Percentiles rank a stretch among this genome's conserved stretches.
These are phyloP conservation scores for Elephas maximus DNA, from an alignment of 2,113 vertebrate genomes.

Conservation along the genomic window DNA sequence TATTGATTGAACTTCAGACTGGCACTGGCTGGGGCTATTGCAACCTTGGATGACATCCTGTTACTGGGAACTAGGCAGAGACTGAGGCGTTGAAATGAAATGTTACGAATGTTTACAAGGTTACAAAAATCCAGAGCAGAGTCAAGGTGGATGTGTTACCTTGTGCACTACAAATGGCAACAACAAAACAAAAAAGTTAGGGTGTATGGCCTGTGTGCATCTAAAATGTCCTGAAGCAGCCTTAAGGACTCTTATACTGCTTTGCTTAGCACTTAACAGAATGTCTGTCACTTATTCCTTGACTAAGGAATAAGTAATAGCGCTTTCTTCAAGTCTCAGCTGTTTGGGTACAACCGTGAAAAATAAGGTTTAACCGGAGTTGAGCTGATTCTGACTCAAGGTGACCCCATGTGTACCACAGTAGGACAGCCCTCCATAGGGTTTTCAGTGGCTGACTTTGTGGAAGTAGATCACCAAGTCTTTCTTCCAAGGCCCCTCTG, in stretches of 20 bases:
- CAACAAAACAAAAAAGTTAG: background rate
- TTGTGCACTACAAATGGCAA: background rate
- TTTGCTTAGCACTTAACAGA: background rate
- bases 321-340: background rate
- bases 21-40: background rate
- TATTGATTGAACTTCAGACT: slow-evolving; percentile 21
- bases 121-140: background rate
- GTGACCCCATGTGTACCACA: background rate
- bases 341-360: background rate
- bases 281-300: background rate
- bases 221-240: background rate
- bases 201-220: background rate
- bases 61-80: background rate
- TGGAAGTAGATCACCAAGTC: background rate
- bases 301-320: background rate
- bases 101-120: background rate
- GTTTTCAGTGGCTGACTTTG: background rate
- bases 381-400: background rate
- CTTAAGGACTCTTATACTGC: background rate
- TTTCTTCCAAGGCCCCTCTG: background rate
- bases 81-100: slow-evolving; percentile 5
- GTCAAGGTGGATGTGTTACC: background rate
- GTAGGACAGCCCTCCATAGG: background rate
- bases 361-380: background rate
- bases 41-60: background rate